phyloP scores from a whole-genome alignment of 1,140 invertebrate genomes.

The Solen grandis region DNA sequence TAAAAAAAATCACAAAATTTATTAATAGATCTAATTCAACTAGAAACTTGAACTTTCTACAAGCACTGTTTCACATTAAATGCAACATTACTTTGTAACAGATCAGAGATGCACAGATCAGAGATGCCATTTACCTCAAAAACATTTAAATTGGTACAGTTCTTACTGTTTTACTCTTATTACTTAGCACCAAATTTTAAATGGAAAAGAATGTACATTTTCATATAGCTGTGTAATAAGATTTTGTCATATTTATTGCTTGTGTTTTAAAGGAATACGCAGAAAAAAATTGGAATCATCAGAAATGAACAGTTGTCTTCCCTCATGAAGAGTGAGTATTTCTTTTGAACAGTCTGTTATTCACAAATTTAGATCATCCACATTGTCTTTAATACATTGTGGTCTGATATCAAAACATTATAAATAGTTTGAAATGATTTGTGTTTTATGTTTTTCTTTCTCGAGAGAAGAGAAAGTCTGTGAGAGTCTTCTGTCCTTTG shows the following conservation, averaged over 20 bases:
- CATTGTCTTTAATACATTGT: conserved; percentile 17
- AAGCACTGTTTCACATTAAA: too few species aligned
- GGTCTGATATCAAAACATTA: too few species aligned
- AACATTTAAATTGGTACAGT: not conserved
- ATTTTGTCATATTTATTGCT: not conserved
- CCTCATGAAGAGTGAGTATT: conserved; percentile 72
- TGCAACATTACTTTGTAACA: too few species aligned
- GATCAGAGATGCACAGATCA: not conserved
- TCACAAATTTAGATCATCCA: not conserved
- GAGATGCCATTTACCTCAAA: not conserved
- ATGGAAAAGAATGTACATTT: too few species aligned
- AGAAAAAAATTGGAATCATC: conserved; percentile 64
- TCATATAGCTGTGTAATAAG: too few species aligned
- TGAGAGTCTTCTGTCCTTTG: not conserved
- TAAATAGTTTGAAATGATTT: not conserved
- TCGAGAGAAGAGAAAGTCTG: not conserved
- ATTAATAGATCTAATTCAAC: too few species aligned
- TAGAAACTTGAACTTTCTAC: too few species aligned
- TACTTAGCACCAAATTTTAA: not conserved
- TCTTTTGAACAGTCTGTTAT: not conserved
- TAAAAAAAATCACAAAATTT: too few species aligned
- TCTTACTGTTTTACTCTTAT: not conserved
- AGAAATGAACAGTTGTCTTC: conserved; percentile 78
- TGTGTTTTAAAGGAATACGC: conserved; percentile 71
- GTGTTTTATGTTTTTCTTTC: not conserved